Evolutionary conservation across 2,797 vertebrate genomes (phyloP).

Genomic region (Diglossa cyanea): DNA sequence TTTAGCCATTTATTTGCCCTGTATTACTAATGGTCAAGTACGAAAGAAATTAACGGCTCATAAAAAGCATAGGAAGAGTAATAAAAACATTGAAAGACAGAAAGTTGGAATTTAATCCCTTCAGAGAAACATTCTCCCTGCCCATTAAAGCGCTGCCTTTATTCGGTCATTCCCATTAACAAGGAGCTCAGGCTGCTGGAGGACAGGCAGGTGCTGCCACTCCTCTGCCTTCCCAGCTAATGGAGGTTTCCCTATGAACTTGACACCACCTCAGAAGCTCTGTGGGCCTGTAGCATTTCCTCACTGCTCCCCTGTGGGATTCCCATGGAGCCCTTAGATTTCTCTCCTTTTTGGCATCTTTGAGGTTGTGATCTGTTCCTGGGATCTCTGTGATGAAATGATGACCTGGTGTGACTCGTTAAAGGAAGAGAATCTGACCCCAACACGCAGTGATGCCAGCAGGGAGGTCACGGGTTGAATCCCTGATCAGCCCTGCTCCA

Average conservation of each 20-base stretch:
- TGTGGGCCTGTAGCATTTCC: background rate
- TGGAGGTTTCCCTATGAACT: background rate
- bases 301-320: background rate
- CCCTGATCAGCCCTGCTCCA: background rate
- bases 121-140: background rate
- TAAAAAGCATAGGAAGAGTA: background rate
- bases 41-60: background rate
- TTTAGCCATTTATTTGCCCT: background rate
- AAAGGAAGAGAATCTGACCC: background rate
- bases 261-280: background rate
- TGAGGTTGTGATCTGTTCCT: background rate
- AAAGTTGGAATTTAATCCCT: slow-evolving; percentile 13
- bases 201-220: background rate
- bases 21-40: background rate
- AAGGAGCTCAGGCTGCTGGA: fast-evolving
- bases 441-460: background rate
- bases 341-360: background rate
- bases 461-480: fast-evolving
- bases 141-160: slow-evolving; percentile 10
- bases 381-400: fast-evolving
- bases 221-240: background rate
- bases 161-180: background rate
- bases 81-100: slow-evolving; percentile 17
- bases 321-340: background rate
- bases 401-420: background rate